Base-by-base conservation (phyloP, 1,140 invertebrate species). In the Lucilia cuprina region DNA sequence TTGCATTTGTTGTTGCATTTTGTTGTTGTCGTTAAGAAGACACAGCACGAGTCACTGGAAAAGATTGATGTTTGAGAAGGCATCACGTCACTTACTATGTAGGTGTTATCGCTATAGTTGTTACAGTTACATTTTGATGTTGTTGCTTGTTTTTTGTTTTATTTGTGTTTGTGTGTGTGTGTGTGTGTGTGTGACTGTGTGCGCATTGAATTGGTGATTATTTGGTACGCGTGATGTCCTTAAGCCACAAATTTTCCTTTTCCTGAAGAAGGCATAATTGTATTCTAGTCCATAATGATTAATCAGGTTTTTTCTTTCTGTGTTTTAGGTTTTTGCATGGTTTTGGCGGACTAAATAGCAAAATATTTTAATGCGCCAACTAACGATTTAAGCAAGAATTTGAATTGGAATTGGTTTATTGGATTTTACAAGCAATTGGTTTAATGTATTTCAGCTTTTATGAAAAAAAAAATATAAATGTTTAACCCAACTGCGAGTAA, bases 151-250 rank as follows among this genome's bases (percentile, higher is more conserved):
- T 70, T 70, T 41, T 70, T 21, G 19, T 70, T 70, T 17, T 7
- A n/a, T 60, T 14, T 60, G 5, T 60, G 7, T n/a, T 60, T 60
- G 5, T 19, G 77, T 80, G 21, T 78, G n/a, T 21, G n/a, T 60
- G 5, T 19, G 77, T 80, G 21, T 78, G n/a, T 21, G n/a, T 80
- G n/a, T 49, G 19, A n/a, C 41, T 30, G 25, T 30, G 25, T 30
- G 25, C 25, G 25, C 1, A 30, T 30, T 30, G 25, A 30, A 30
- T 30, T 30, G 41, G 77, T 49, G 77, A 25, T 80, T 47, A 80
- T 80, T 17, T 80, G 41, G 41, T 80, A 80, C 77, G 77, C 77
- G 77, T 80, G 77, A 80, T 80, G 77, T 80, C 77, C 77, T 80
- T 80, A 49, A 49, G 77, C 77, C n/a, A 80, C 47, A 49, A 49